These are phyloP conservation scores for Psettodes erumei DNA, from an alignment of 2,113 vertebrate genomes.

Conservation along the genomic window DNA sequence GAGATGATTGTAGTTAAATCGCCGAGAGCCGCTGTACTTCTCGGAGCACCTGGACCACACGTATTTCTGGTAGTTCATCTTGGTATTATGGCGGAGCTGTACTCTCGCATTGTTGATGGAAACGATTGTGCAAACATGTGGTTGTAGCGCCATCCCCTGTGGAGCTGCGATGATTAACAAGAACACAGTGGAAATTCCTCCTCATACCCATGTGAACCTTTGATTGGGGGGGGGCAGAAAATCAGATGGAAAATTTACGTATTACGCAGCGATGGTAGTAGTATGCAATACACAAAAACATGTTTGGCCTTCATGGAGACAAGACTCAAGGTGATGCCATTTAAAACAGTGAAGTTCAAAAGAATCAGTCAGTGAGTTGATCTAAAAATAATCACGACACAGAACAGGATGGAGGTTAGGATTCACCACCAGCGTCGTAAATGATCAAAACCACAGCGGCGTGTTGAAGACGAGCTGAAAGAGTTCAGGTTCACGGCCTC, in stretches of 20 bases:
- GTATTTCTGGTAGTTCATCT: background rate
- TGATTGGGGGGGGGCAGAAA: background rate
- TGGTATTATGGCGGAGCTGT: background rate
- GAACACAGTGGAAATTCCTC: no score
- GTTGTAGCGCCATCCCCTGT: no score
- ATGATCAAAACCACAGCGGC: background rate
- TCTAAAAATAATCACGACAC: no score
- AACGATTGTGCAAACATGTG: no score
- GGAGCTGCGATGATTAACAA: no score
- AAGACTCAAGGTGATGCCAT: no score
- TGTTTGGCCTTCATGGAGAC: background rate
- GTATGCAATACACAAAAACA: background rate
- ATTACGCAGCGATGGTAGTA: background rate
- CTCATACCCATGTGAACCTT: no score
- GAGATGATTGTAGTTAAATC: background rate
- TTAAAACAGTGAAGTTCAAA: no score
- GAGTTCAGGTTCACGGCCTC: background rate
- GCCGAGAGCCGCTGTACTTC: background rate
- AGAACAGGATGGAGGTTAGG: no score
- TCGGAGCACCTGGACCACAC: background rate
- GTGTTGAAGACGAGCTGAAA: background rate
- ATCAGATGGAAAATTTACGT: slow-evolving; percentile 39
- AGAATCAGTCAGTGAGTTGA: no score
- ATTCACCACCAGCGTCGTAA: no score
- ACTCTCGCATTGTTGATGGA: background rate